phyloP scores from a whole-genome alignment of 2,113 vertebrate species.

The Panthera uncia region DNA sequence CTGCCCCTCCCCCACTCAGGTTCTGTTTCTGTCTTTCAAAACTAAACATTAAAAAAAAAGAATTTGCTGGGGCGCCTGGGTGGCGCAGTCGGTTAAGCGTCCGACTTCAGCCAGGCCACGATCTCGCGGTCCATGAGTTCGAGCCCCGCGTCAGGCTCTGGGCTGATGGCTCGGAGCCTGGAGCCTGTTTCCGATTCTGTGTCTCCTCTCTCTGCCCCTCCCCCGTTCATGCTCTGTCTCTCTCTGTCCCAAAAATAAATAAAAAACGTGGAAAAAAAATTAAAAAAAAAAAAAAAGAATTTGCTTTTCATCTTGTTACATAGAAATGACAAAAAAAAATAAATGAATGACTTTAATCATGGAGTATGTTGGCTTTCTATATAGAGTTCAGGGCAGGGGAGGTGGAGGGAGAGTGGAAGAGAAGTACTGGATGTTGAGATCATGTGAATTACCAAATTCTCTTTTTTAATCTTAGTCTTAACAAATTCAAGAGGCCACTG shows the following conservation, averaged over 20 bases:
- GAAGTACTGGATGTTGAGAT: not conserved
- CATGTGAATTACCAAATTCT: not conserved
- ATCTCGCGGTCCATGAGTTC: too few species aligned
- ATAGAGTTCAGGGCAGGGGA: not conserved
- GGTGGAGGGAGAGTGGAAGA: not conserved
- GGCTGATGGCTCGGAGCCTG: too few species aligned
- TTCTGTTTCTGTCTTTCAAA: too few species aligned
- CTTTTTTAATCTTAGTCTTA: not conserved
- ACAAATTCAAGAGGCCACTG: not conserved
- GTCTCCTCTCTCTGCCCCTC: too few species aligned
- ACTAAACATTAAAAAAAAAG: not conserved
- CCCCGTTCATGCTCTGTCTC: too few species aligned
- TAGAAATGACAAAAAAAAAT: not conserved
- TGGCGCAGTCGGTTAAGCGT: too few species aligned
- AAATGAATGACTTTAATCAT: not conserved
- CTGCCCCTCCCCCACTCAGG: too few species aligned
- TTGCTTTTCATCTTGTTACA: not conserved
- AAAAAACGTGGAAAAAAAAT: too few species aligned
- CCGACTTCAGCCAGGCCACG: too few species aligned
- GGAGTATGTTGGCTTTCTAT: not conserved
- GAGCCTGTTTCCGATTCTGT: too few species aligned
- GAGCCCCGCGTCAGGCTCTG: too few species aligned
- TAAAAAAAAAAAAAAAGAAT: not conserved
- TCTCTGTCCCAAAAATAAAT: too few species aligned
- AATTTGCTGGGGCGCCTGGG: not conserved